These are phyloP conservation scores for Ichneumoninae sp. DNA, from an alignment of 2,888 invertebrate genomes.

Conservation along the genomic window DNA sequence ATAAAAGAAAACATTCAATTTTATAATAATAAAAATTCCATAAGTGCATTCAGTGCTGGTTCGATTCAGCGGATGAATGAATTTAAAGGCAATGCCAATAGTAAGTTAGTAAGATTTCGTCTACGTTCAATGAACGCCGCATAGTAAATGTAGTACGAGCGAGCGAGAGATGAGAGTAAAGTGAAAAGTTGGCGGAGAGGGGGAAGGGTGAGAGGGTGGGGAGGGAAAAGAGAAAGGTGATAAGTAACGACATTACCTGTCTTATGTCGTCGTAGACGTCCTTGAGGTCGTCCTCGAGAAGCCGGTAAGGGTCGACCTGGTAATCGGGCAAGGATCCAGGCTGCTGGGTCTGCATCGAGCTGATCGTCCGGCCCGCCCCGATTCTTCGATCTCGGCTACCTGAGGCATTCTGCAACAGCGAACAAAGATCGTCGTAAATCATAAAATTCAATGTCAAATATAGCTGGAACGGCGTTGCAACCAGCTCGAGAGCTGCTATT, in stretches of 20 bases:
- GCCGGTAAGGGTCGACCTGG: conserved; percentile 93
- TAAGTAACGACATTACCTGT: conserved; percentile 87
- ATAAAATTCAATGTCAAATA: conserved; percentile 2
- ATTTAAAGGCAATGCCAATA: conserved; percentile 11
- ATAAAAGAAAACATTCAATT: not conserved
- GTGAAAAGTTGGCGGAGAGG: conserved; percentile 44
- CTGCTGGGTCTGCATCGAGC: conserved; percentile 91
- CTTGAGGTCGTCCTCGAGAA: conserved; percentile 94
- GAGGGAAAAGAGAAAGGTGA: conserved; percentile 41
- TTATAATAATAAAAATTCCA: not conserved
- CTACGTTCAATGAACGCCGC: conserved; percentile 22
- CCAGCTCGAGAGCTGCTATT: not conserved
- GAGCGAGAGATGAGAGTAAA: conserved; percentile 41
- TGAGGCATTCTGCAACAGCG: conserved; percentile 75
- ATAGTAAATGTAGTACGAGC: conserved; percentile 20
- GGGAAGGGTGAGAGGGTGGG: conserved; percentile 20
- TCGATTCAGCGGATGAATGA: conserved; percentile 26
- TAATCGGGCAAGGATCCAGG: conserved; percentile 93
- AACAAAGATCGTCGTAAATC: conserved; percentile 38
- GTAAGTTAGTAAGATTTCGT: not conserved
- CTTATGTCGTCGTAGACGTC: conserved; percentile 94
- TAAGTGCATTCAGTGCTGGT: not conserved
- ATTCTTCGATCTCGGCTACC: conserved; percentile 74
- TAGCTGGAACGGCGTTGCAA: not conserved
- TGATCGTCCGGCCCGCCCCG: conserved; percentile 85